Conservation (phyloP, 2,888 invertebrate species). For the Leptogaster cylindrica region DNA sequence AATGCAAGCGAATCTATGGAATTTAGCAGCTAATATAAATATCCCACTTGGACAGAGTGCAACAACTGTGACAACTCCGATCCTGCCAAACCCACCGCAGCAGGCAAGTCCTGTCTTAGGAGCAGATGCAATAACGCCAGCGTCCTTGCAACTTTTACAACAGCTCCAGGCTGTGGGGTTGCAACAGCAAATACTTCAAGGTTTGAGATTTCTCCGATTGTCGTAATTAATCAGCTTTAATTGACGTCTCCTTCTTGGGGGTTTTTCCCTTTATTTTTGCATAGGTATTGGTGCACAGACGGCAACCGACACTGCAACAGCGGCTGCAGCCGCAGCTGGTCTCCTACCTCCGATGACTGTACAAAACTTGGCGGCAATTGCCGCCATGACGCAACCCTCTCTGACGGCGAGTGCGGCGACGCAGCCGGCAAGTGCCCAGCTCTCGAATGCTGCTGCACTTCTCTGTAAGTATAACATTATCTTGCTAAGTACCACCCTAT, state of each 20-base stretch:
- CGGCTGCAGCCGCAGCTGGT: slow-evolving; percentile 61
- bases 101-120: slow-evolving; percentile 61
- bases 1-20: slow-evolving; percentile 92
- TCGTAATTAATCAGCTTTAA: neutral
- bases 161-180: slow-evolving; percentile 72
- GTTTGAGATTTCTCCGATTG: slow-evolving; percentile 54
- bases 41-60: slow-evolving; percentile 64
- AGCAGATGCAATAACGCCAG: slow-evolving; percentile 65
- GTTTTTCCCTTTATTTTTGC: neutral
- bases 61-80: slow-evolving; percentile 64
- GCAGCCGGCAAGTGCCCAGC: slow-evolving; percentile 58
- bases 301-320: slow-evolving; percentile 54
- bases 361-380: slow-evolving; percentile 90
- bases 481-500: neutral
- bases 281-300: slow-evolving; percentile 59
- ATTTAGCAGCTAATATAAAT: slow-evolving; percentile 69
- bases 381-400: slow-evolving; percentile 65
- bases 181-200: slow-evolving; percentile 70
- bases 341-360: slow-evolving; percentile 81
- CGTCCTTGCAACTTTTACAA: slow-evolving; percentile 70
- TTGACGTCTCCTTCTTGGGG: no score
- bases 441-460: slow-evolving; percentile 61
- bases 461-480: slow-evolving; percentile 57
- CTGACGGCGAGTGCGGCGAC: slow-evolving; percentile 56
- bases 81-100: slow-evolving; percentile 61